A percentile compares a stretch with the other conserved stretches of the same genome.
Conservation (phyloP, 30 jellyfish, hydroid and myxozoan species). For the Mastigias papua region DNA sequence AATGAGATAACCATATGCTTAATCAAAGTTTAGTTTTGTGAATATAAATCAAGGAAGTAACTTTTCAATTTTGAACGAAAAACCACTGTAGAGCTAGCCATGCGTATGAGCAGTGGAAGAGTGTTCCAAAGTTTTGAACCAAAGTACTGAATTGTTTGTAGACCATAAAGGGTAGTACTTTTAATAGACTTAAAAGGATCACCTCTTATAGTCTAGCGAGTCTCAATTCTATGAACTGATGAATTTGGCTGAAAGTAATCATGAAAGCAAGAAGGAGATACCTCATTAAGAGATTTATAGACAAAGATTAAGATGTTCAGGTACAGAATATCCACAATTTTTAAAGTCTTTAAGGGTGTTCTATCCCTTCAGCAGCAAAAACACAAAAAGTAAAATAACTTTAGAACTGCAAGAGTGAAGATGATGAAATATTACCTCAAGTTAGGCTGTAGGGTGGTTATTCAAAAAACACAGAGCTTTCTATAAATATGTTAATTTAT, state of each 20-base stretch:
- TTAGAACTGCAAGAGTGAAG: no score
- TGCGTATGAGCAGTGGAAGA: neutral
- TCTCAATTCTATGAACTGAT: conserved; percentile 1
- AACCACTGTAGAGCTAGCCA: neutral
- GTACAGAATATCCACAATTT: neutral
- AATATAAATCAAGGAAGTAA: neutral
- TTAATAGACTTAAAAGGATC: neutral
- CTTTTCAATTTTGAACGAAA: neutral
- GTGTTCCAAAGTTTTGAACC: neutral
- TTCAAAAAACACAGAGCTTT: no score
- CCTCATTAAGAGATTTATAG: neutral
- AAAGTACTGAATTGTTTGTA: neutral
- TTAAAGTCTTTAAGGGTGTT: no score
- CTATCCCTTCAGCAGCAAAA: no score
- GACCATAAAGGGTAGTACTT: neutral
- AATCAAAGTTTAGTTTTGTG: neutral
- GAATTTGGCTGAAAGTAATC: neutral
- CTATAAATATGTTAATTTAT: no score
- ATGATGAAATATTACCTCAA: no score
- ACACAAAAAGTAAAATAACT: no score
- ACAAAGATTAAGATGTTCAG: neutral
- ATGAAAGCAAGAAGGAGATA: neutral
- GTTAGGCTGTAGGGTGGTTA: no score
- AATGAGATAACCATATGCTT: neutral
- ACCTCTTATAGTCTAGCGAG: neutral